Percentiles rank a stretch among this genome's conserved stretches.
Conservation (phyloP, 2,797 vertebrate species). For the Microctenopoma stevenorrisi region DNA sequence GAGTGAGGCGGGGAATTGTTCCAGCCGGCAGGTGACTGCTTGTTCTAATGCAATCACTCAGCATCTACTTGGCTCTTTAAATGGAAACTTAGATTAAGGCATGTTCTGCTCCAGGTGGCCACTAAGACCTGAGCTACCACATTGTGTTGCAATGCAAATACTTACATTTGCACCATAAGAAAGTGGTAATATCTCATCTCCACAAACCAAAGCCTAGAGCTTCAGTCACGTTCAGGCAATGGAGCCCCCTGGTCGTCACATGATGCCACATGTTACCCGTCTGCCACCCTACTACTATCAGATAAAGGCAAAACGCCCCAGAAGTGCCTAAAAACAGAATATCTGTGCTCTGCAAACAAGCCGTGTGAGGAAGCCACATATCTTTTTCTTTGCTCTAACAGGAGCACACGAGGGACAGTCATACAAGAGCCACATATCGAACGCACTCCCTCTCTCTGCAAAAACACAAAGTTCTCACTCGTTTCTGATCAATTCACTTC, state of each 20-base stretch:
- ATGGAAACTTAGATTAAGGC: slow-evolving; percentile 78
- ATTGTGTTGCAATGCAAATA: slow-evolving; percentile 33
- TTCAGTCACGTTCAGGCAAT: too few species aligned
- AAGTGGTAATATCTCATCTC: background rate
- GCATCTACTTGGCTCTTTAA: slow-evolving; percentile 74
- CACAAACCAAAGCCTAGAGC: too few species aligned
- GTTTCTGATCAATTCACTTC: slow-evolving; percentile 75
- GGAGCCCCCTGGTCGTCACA: too few species aligned
- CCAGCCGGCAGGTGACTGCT: slow-evolving; percentile 64
- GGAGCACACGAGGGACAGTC: slow-evolving; percentile 30
- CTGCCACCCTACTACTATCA: too few species aligned
- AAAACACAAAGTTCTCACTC: slow-evolving; percentile 35
- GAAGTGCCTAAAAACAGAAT: background rate
- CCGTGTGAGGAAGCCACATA: background rate
- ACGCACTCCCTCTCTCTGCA: slow-evolving; percentile 43
- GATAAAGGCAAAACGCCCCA: too few species aligned
- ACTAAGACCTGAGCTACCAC: slow-evolving; percentile 40
- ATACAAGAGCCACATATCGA: slow-evolving; percentile 44
- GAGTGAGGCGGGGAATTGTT: slow-evolving; percentile 73
- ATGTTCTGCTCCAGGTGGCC: slow-evolving; percentile 68
- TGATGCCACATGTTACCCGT: too few species aligned
- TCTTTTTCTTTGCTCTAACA: slow-evolving; percentile 9
- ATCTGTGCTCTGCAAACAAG: background rate
- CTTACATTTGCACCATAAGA: slow-evolving; percentile 6
- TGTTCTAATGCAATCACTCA: slow-evolving; percentile 80